Percentiles rank a stretch among this genome's conserved stretches.
These are phyloP conservation scores for Acronicta aceris DNA, from an alignment of 2,888 invertebrate species.

Conservation along the genomic window DNA sequence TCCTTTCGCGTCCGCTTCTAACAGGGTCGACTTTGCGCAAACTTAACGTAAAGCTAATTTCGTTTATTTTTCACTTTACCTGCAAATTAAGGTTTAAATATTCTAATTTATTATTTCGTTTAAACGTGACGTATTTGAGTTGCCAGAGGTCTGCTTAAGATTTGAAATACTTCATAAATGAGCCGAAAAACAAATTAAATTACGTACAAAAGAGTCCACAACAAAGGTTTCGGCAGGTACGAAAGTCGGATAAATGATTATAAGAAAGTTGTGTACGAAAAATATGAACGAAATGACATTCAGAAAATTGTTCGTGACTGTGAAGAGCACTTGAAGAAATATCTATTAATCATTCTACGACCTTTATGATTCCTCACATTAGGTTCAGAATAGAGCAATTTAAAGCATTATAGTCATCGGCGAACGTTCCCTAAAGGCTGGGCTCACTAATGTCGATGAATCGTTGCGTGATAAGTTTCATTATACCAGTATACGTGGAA, in stretches of 20 bases:
- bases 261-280: constrained; percentile 4
- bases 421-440: constrained; percentile 36
- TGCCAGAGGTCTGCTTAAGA: constrained; percentile 37
- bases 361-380: constrained; percentile 25
- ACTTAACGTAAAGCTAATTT: constrained; percentile 72
- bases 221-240: constrained; percentile 26
- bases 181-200: constrained; percentile 45
- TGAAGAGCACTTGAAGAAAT: constrained; percentile 11
- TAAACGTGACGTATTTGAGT: constrained; percentile 48
- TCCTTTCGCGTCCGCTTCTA: constrained; percentile 48
- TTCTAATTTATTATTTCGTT: constrained; percentile 68
- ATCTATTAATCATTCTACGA: constrained; percentile 15
- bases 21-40: constrained; percentile 57
- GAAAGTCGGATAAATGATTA: constrained; percentile 22
- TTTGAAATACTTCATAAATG: constrained; percentile 26
- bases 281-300: background rate
- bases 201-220: constrained; percentile 34
- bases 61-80: constrained; percentile 71
- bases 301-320: background rate
- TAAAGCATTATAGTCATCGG: constrained; percentile 29
- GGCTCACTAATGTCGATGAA: constrained; percentile 48
- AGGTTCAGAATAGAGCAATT: constrained; percentile 52
- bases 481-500: constrained; percentile 76
- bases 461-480: constrained; percentile 76
- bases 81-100: constrained; percentile 68